These are phyloP conservation scores for Drosophila nr. fundita DNA, from an alignment of 2,888 invertebrate species.

Conservation along the genomic window DNA sequence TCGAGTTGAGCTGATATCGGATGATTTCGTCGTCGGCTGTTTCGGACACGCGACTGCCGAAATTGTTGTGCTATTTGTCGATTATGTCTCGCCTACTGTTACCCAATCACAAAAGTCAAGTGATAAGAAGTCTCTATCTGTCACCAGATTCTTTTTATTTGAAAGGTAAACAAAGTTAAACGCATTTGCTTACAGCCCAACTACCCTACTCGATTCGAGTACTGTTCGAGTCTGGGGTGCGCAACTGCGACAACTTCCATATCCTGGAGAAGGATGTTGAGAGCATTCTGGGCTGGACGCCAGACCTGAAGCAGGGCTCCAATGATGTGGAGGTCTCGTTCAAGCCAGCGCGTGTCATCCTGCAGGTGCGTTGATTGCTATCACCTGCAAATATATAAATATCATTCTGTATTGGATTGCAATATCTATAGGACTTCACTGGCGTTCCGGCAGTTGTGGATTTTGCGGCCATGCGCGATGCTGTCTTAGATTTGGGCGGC, in stretches of 20 bases:
- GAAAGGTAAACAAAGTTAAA: background rate
- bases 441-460: constrained; percentile 99
- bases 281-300: constrained; percentile 95
- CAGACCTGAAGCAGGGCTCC: constrained; percentile 82
- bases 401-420: background rate
- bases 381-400: background rate
- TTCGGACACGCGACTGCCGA: constrained; percentile 6
- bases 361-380: constrained; percentile 89
- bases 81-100: background rate
- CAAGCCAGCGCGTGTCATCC: constrained; percentile 97
- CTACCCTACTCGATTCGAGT: constrained; percentile 97
- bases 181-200: constrained; percentile 86
- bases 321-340: constrained; percentile 96
- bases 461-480: constrained; percentile 99
- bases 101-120: constrained; percentile 16
- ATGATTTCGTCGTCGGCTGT: constrained; percentile 50
- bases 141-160: constrained; percentile 4
- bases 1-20: constrained; percentile 46
- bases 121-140: constrained; percentile 29
- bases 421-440: constrained; percentile 90
- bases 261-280: constrained; percentile 93
- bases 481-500: constrained; percentile 93
- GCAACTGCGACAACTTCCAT: constrained; percentile 98
- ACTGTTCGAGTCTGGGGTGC: constrained; percentile 96
- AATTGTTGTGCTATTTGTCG: constrained; percentile 5